Base-by-base conservation (phyloP, 2,888 invertebrate species). In the Cartodere bifasciata region DNA sequence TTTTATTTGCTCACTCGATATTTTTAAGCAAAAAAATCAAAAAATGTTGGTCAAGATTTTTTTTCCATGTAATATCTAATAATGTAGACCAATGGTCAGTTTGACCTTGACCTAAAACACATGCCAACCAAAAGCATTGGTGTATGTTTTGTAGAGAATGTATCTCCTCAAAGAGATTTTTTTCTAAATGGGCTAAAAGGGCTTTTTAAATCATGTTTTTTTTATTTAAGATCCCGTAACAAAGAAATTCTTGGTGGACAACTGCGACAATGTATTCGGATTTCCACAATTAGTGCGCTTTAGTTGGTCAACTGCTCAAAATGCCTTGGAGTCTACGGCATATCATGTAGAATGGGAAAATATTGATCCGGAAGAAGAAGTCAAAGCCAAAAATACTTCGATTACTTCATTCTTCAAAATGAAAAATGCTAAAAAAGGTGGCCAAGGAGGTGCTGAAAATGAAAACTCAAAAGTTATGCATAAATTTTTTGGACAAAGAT, bases 211-310 rank as follows among this genome's bases (percentile, higher is more conserved):
- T n/a, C n/a, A n/a, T n/a, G n/a, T n/a, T n/a, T n/a, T n/a, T n/a
- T n/a, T n/a, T n/a, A n/a, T n/a, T n/a, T n/a, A n/a, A 78, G 97
- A 98, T 73, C 92, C 95, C 1, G 70, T 75, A 1, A 97, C 97
- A 1, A 97, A 95, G 59, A 77, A 77, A 41, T 99, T 95, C 63
- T 68, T 98, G 17, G 58, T 67, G 1, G 70, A 80, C 6, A 72
- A 81, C 52, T 69, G 87, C 34, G 90, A 98, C 61, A 69, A 74
- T 13, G 75, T 97, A 0, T 99, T 98, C 64, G 98, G 98, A 0
- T 99, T 82, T 59, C 88, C 95, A 0, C 74, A 81, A 30, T 64
- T 98, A 11, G 95, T 98, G 0, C 67, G 98, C 37, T 94, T 97
- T 57, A 92, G 94, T 56, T 98, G 98, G 98, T 90, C 94, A 0